Base-by-base conservation (phyloP, 2,113 vertebrate genomes). In the Percopsis transmontana region DNA sequence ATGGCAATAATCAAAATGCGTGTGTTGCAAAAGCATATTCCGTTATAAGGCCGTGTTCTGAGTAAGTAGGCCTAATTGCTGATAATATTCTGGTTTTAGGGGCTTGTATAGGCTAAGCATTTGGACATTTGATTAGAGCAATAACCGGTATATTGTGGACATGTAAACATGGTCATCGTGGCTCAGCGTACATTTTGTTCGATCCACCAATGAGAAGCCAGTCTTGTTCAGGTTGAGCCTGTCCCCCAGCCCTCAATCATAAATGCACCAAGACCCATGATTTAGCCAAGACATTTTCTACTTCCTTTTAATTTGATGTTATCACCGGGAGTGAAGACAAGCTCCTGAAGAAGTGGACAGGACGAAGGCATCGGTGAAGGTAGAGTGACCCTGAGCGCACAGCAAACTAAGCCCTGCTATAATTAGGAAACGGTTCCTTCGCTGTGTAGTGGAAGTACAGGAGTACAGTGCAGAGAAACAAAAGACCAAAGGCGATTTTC, bases 401-500 rank as follows among this genome's bases (percentile, higher is more conserved):
- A 2, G 61, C 76, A 76, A 76, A 73, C 55, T 68, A 69, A 81
- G 74, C 72, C 65, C 80, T 53, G 79, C 86, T 87, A 83, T 78
- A 74, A 81, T 83, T 85, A 89, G 81, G 66, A 75, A 67, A 48
- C 12, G 42, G 61, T 52, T 67, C 58, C 66, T 78, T 78, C 47
- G 11, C 73, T 70, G 66, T 85, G 64, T 71, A 74, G 74, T 66
- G 69, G 76, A 61, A 82, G 78, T 74, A 79, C 71, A 57, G 75
- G 63, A 51, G 62, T 72, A 63, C 72, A 81, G 73, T 71, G 76
- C 10, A 81, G 61, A 86, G 76, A 82, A 80, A 88, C 64, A 73
- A 80, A 85, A 90, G 82, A 87, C 88, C 87, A 91, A 90, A 90
- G 82, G 85, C 78, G 72, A 87, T 72, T 79, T 60, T 87, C 71